These are phyloP conservation scores for Pantherophis alleghaniensis DNA, from an alignment of 2,797 vertebrate species.

Conservation along the genomic window DNA sequence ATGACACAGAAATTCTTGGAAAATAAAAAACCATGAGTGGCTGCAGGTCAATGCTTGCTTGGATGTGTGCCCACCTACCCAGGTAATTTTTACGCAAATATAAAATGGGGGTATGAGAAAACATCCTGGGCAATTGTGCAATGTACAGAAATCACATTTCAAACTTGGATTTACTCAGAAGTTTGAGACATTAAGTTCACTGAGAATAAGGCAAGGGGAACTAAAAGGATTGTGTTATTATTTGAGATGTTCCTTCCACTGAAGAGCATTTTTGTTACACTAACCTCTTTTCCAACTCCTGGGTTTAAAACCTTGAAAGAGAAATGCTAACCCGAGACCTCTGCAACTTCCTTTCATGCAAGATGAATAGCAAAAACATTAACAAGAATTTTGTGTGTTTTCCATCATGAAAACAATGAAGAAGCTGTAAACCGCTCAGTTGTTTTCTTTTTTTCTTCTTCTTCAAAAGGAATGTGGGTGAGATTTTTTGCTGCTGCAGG, in stretches of 20 bases:
- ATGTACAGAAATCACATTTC: not conserved
- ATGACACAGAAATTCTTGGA: not conserved
- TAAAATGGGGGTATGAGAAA: not conserved
- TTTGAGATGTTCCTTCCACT: not conserved
- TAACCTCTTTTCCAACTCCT: not conserved
- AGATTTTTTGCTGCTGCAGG: not conserved
- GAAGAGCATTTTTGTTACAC: not conserved
- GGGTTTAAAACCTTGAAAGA: not conserved
- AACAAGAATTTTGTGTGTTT: not conserved
- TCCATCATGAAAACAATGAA: not conserved
- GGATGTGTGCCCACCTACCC: not conserved
- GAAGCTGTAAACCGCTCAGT: not conserved
- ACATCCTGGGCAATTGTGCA: not conserved
- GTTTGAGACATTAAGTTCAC: not conserved
- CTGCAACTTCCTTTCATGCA: not conserved
- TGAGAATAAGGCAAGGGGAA: not conserved
- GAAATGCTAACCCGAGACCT: not conserved
- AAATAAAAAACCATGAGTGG: not conserved
- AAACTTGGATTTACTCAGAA: not conserved
- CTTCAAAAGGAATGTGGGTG: not conserved
- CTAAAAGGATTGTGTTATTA: not conserved
- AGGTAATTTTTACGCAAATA: not conserved
- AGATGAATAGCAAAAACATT: not conserved
- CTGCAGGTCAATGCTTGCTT: not conserved
- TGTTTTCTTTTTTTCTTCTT: not conserved